Base-by-base conservation (phyloP, 2,113 vertebrate genomes). In the Clinocottus analis region DNA sequence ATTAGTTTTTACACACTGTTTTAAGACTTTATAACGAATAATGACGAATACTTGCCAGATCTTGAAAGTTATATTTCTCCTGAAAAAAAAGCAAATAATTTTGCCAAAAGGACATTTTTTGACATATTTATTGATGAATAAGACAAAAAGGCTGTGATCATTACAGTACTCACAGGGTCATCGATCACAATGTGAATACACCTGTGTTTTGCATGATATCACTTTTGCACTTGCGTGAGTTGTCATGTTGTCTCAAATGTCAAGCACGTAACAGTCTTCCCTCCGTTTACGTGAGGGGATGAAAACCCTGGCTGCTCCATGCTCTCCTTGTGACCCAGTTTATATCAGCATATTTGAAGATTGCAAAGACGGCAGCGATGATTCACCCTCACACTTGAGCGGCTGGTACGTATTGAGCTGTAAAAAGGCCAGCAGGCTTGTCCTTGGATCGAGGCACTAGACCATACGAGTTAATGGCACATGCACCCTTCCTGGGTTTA, bases 391-490 rank as follows among this genome's bases (percentile, higher is more conserved):
- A 78, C 79, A 88, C 60, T 66, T 80, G 76, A 86, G 51, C 4
- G 55, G 19, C 58, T 77, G 56, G 80, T 61, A 64, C 75, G 79
- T 68, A 66, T 68, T 75, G 75, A 84, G 70, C 72, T 65, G 43
- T 80, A 77, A 84, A 87, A 80, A 72, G 53, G 65, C 72, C 79
- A 70, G 69, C 60, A 33, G 59, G 53, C 61, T 45, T 86, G 78
- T 73, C 85, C 87, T 75, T 89, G 78, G 66, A 78, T 84, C 66
- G 76, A 84, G 51, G 55, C 87, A 31, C 64, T 58, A 55, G 68
- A 72, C 74, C 79, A 45, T 82, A 58, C 60, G 58, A 39, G 83
- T 85, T 85, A 85, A 90, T 80, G 75, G 62, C 49, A 87, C 45
- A 49, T 70, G 74, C 79, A 62, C 70, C 58, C 75, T 59, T 69